Percentiles rank a stretch among this genome's conserved stretches.
Conservation (phyloP, 2,113 vertebrate genomes). For the Etheostoma spectabile region DNA sequence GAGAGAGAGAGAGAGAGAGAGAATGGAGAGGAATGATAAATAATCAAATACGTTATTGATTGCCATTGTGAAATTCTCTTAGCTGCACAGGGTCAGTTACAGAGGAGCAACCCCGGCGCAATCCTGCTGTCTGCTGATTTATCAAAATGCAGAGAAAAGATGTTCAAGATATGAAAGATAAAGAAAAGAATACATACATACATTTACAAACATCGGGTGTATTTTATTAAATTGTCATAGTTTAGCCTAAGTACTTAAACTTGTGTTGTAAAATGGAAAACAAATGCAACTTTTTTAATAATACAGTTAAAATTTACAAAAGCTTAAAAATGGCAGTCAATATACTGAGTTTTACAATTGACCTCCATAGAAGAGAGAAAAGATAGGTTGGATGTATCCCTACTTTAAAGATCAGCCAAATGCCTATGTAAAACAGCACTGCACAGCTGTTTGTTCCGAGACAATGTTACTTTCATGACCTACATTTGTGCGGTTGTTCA, state of each 20-base stretch:
- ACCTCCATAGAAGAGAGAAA: background rate
- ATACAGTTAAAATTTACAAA: background rate
- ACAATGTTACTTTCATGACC: constrained; percentile 55
- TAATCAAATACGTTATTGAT: constrained; percentile 71
- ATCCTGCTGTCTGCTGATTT: background rate
- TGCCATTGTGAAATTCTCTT: constrained; percentile 46
- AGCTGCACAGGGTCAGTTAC: constrained; percentile 34
- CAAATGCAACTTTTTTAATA: background rate
- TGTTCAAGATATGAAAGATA: background rate
- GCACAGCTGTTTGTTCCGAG: constrained; percentile 22
- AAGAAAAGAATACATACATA: background rate
- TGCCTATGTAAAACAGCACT: constrained; percentile 3
- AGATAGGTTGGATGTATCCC: background rate
- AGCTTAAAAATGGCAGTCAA: background rate
- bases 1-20: background rate
- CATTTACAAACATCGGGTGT: no score
- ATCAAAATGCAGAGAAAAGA: background rate
- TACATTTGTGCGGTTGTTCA: constrained; percentile 45
- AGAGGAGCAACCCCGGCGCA: constrained; percentile 16
- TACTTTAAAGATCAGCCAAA: background rate
- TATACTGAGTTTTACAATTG: background rate
- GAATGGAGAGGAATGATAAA: constrained; percentile 61
- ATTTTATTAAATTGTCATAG: constrained; percentile 17
- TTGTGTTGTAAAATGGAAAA: background rate
- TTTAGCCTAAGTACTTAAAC: constrained; percentile 24